Evolutionary conservation across 2,888 invertebrate species (phyloP).

Genomic region (Ctenicera cuprea): DNA sequence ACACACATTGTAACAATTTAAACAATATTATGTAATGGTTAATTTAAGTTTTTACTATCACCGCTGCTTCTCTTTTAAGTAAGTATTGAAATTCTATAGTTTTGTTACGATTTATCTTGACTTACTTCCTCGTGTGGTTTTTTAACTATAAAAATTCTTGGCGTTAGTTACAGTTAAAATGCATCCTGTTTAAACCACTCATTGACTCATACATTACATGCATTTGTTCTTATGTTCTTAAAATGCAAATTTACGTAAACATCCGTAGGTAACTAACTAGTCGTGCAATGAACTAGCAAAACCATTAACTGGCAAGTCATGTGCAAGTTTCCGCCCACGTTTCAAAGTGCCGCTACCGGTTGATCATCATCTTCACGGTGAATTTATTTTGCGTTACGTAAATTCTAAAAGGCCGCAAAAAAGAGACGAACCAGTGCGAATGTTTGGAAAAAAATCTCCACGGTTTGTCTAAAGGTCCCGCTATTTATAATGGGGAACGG

Average conservation of each 20-base stretch:
- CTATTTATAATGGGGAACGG: neutral
- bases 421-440: neutral
- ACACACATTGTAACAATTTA: too few relatives aligned
- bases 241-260: constrained; percentile 29
- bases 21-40: too few relatives aligned
- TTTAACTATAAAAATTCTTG: too few relatives aligned
- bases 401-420: neutral
- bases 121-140: too few relatives aligned
- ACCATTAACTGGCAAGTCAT: constrained; percentile 36
- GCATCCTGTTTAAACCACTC: too few relatives aligned
- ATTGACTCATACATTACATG: neutral
- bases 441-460: constrained; percentile 1
- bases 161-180: too few relatives aligned
- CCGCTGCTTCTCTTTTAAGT: too few relatives aligned
- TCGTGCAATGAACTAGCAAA: constrained; percentile 34
- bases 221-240: neutral
- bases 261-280: constrained; percentile 18
- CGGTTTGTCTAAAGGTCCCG: constrained; percentile 12
- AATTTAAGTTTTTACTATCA: too few relatives aligned
- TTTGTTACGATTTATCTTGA: too few relatives aligned
- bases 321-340: constrained; percentile 41
- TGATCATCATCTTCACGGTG: constrained; percentile 23
- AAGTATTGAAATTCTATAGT: too few relatives aligned
- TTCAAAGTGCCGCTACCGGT: constrained; percentile 41
- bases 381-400: constrained; percentile 24